A percentile compares a stretch with the other conserved stretches of the same genome.
These are phyloP conservation scores for Drosophila arawakana DNA, from an alignment of 1,140 invertebrate species.

Conservation along the genomic window DNA sequence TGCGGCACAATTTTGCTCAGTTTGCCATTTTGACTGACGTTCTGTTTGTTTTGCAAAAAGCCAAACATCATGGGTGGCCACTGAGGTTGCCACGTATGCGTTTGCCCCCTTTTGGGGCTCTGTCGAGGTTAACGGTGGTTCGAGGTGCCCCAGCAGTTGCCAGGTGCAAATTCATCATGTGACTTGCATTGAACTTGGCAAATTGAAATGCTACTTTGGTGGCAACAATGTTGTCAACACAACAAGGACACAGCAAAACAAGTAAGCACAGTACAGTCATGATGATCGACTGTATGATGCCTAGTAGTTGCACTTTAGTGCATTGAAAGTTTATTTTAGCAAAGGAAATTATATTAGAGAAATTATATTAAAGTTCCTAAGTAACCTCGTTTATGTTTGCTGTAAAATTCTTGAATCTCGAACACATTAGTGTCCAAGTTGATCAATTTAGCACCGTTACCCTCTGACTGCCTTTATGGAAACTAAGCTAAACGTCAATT, in stretches of 20 bases:
- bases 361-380: no score
- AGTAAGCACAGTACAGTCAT: no score
- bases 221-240: slow-evolving; percentile 18
- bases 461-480: no score
- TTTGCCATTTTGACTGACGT: slow-evolving; percentile 66
- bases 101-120: not conserved
- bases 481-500: no score
- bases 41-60: slow-evolving; percentile 83
- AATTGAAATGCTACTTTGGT: not conserved
- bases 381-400: no score
- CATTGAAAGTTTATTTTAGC: no score
- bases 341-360: no score
- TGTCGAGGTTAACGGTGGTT: slow-evolving; percentile 21
- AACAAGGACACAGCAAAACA: slow-evolving; percentile 13
- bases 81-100: not conserved
- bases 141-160: slow-evolving; percentile 8
- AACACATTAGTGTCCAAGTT: no score
- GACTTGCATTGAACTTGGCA: slow-evolving; percentile 44
- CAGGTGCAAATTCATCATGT: slow-evolving; percentile 48
- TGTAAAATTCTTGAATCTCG: no score
- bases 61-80: slow-evolving; percentile 73
- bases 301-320: no score
- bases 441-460: no score
- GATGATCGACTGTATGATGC: no score
- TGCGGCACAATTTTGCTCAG: slow-evolving; percentile 23